Evolutionary conservation across 2,113 vertebrate genomes (phyloP), one percentile per base, ranked within the genome.

Genomic region (Chlamydotis undulata): DNA sequence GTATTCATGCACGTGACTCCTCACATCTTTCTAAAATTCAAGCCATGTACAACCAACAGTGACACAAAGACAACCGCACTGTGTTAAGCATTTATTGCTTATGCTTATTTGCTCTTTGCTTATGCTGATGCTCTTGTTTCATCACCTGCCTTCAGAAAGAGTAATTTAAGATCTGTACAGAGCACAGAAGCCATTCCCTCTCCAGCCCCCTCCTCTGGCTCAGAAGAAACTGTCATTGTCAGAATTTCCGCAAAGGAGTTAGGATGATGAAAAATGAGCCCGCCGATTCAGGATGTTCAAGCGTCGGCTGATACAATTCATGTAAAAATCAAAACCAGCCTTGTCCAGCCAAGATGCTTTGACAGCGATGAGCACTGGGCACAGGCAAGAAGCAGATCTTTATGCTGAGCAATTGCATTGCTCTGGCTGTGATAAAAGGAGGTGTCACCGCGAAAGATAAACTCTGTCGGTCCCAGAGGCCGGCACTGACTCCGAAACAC

Each of bases 51-150:
- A 41, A 24, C 41, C 1, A 4, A 17, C 5, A 29, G 69, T 33
- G 29, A 26, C 17, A 15, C 14, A 50, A 67, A 64, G 59, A 77
- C 0, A 3, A 47, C 49, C 0, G 0, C 9, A 35, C 53, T 76
- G 50, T 11, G 22, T 39, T 41, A 49, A 59, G 64, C 15, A 25
- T 56, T 61, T 82, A 52, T 33, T 37, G 12, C 52, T 69, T 55
- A n/a, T 41, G 59, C 35, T 70, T 39, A 29, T 55, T 64, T 76
- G 23, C n/a, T 26, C 50, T 41, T 52, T 47, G 33, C 33, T 53
- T 47, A 69, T 43, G 31, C 45, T 55, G 57, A 45, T 25, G 26
- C 70, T 28, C 35, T 56, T 60, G 61, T 45, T 65, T 82, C 47
- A 67, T 65, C 45, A 50, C 31, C 17, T 65, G 52, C 57, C 37